Evolutionary conservation across 2,113 vertebrate genomes (phyloP).

Genomic region (Tenebrosternarchus preto): DNA sequence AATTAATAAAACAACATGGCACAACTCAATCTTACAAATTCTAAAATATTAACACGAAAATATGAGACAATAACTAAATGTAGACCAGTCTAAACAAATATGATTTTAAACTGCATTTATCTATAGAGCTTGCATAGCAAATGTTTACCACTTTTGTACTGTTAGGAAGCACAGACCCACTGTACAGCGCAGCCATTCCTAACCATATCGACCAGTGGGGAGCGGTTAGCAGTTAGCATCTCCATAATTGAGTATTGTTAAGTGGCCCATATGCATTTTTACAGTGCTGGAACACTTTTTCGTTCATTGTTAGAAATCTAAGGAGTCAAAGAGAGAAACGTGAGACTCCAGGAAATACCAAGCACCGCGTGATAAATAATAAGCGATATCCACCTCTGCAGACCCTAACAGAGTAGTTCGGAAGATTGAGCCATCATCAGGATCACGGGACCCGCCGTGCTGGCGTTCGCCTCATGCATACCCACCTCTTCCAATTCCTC

Average conservation of each 20-base stretch:
- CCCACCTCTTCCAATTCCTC: neutral
- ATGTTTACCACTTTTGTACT: neutral
- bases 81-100: too few species aligned
- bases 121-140: too few species aligned
- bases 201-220: neutral
- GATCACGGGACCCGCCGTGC: neutral
- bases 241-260: neutral
- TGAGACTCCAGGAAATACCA: neutral
- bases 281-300: neutral
- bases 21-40: too few species aligned
- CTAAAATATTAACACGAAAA: too few species aligned
- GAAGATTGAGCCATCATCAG: slow-evolving; percentile 37
- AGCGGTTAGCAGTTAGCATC: neutral
- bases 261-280: neutral
- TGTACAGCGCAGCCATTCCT: neutral
- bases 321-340: neutral
- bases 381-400: slow-evolving; percentile 16
- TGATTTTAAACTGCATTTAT: too few species aligned
- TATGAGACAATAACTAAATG: too few species aligned
- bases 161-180: neutral
- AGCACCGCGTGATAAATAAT: slow-evolving; percentile 26
- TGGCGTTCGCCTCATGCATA: slow-evolving; percentile 19
- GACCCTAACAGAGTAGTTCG: slow-evolving; percentile 24
- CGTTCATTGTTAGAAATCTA: neutral
- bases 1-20: too few species aligned